phyloP scores from a whole-genome alignment of 2,797 vertebrate genomes.

The Cyclura pinguis region DNA sequence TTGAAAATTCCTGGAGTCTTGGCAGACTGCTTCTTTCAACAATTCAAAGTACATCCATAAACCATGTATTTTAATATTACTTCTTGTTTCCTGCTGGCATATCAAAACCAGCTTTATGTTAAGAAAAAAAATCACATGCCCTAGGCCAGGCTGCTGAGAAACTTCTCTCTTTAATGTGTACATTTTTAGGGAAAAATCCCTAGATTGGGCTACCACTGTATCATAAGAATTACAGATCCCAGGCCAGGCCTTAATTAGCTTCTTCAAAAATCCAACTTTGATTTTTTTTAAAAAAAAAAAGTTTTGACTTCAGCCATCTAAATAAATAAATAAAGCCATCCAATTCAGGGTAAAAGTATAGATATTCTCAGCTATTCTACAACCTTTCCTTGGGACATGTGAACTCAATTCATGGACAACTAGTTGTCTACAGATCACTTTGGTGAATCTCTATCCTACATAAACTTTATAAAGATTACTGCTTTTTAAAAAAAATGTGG shows the following conservation, averaged over 20 bases:
- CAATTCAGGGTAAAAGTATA: not conserved
- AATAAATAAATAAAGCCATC: no score
- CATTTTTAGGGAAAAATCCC: not conserved
- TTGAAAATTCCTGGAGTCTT: not conserved
- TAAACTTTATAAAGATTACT: no score
- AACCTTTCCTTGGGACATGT: not conserved
- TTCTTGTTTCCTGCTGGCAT: not conserved
- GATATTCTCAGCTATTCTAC: not conserved
- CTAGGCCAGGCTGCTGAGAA: not conserved
- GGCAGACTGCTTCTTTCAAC: not conserved
- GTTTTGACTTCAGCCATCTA: not conserved
- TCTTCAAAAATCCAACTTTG: not conserved
- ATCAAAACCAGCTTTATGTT: not conserved
- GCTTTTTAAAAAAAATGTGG: no score
- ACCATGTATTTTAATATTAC: not conserved
- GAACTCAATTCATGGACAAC: no score
- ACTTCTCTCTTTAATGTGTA: not conserved
- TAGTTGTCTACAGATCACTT: not conserved
- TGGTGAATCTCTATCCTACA: not conserved
- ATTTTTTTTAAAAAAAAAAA: not conserved
- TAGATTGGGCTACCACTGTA: not conserved
- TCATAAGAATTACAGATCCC: not conserved
- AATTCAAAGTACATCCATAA: not conserved
- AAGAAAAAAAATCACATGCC: not conserved
- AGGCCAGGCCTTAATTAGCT: not conserved